These are phyloP conservation scores for Parazoanthus darwini DNA, from an alignment of 92 coral and sea anemone genomes.

Conservation along the genomic window DNA sequence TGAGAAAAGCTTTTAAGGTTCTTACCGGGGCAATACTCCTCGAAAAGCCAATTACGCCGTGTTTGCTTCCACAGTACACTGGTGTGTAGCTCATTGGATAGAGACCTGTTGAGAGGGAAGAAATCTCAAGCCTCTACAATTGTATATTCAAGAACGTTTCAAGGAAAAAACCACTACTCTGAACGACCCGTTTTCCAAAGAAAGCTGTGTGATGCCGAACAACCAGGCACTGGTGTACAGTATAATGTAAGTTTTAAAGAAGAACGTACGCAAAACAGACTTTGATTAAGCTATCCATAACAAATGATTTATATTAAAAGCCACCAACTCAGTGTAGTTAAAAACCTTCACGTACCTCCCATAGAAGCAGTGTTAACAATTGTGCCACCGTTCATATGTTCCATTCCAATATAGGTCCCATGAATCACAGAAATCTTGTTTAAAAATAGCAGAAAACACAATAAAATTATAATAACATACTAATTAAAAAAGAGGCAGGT, in stretches of 20 bases:
- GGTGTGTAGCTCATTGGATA: conserved; percentile 66
- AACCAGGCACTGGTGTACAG: too few species aligned
- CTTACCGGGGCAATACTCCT: conserved; percentile 68
- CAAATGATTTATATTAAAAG: not conserved
- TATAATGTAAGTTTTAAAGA: too few species aligned
- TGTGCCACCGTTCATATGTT: conserved; percentile 55
- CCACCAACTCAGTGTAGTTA: not conserved
- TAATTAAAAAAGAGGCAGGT: too few species aligned
- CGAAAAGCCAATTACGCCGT: conserved; percentile 71
- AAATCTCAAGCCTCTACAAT: too few species aligned
- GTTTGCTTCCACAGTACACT: conserved; percentile 62
- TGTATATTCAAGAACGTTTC: too few species aligned
- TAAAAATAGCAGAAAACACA: not conserved
- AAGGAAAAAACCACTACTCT: too few species aligned
- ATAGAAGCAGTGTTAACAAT: conserved; percentile 65
- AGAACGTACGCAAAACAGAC: too few species aligned
- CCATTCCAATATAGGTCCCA: conserved; percentile 67
- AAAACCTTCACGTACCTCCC: conserved; percentile 51
- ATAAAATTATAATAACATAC: too few species aligned
- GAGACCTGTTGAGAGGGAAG: conserved; percentile 40
- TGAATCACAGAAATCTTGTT: conserved; percentile 59
- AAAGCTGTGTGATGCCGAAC: too few species aligned
- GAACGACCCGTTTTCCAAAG: too few species aligned
- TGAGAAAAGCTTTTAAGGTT: too few species aligned
- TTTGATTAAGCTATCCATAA: too few species aligned